These are phyloP conservation scores for Melozone crissalis DNA, from an alignment of 2,113 vertebrate genomes.

Conservation along the genomic window DNA sequence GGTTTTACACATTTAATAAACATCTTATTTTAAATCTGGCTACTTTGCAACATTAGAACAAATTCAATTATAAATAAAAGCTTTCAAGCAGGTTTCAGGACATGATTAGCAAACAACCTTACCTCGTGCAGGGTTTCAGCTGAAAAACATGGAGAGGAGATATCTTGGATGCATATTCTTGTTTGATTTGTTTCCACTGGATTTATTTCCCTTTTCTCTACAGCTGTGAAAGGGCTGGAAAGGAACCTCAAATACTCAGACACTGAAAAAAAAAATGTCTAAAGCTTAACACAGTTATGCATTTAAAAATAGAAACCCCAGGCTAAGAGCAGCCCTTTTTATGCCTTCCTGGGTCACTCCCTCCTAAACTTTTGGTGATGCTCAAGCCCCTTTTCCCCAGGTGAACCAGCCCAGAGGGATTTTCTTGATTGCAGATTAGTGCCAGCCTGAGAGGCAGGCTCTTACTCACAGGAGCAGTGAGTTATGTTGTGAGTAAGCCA, in stretches of 20 bases:
- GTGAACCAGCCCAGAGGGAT: neutral
- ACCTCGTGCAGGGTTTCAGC: neutral
- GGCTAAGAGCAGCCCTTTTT: neutral
- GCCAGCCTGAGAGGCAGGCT: neutral
- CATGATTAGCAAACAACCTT: neutral
- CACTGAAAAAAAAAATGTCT: neutral
- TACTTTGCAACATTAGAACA: neutral
- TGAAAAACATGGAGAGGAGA: neutral
- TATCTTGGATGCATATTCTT: accelerated
- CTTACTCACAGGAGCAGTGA: neutral
- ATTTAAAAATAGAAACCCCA: neutral
- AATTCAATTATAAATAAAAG: neutral
- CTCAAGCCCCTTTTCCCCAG: neutral
- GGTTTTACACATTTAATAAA: neutral
- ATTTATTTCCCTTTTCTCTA: neutral
- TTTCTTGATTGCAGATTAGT: neutral
- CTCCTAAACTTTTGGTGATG: neutral
- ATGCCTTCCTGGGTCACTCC: neutral
- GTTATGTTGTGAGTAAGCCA: neutral
- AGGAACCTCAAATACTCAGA: neutral
- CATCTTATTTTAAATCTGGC: neutral
- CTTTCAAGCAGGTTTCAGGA: neutral
- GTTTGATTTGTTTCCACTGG: neutral
- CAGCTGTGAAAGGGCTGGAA: neutral
- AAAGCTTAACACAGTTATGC: neutral